Evolutionary conservation across 2,113 vertebrate species (phyloP), one percentile per base, ranked within the genome.

Genomic region (Paradoxurus hermaphroditus): DNA sequence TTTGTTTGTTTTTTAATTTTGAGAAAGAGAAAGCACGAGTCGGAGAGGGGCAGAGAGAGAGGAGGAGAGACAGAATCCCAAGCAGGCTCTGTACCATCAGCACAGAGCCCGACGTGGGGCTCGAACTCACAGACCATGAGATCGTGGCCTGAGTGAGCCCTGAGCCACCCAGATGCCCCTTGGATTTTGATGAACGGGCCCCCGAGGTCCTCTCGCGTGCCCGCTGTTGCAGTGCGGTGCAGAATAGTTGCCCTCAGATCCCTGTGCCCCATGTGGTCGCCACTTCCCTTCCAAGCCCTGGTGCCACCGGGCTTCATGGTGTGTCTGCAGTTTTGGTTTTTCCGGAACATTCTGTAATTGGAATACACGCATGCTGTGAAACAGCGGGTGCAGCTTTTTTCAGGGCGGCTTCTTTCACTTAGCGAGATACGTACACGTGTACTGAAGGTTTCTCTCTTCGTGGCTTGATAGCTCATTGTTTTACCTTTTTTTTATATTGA

Each of bases 121-220:
- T 23, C 21, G 0, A 59, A 59, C 21, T 59, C 56, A 19, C 21
- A 8, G 6, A 59, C 56, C 19, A 6, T 59, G 21, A 23, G 21
- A 59, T 59, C 21, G 3, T 59, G 56, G 56, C 56, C 56, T 9
- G 56, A 59, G 56, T 59, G 56, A 23, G 56, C 56, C 56, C 21
- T 59, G 56, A 59, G 56, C 56, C 56, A 3, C 21, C 21, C 21
- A 23, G 56, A 59, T 21, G 3, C 56, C 56, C 56, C 21, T 31
- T 25, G 67, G 6, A 25, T 44, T 79, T 25, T 63, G 41, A 34
- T 8, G 4, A 1, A 9, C 3, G 18, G 67, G 39, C 3, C 6
- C 39, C 36, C 5, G 13, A 11, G 25, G 23, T 41, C 0, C 4
- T 53, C 25, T 16, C n/a, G 0, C 0, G 1, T 13, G 12, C 5